Percentiles rank a stretch among this genome's conserved stretches.
Evolutionary conservation across 1,140 invertebrate genomes (phyloP).

Genomic region (Cyphomyrmex costatus): DNA sequence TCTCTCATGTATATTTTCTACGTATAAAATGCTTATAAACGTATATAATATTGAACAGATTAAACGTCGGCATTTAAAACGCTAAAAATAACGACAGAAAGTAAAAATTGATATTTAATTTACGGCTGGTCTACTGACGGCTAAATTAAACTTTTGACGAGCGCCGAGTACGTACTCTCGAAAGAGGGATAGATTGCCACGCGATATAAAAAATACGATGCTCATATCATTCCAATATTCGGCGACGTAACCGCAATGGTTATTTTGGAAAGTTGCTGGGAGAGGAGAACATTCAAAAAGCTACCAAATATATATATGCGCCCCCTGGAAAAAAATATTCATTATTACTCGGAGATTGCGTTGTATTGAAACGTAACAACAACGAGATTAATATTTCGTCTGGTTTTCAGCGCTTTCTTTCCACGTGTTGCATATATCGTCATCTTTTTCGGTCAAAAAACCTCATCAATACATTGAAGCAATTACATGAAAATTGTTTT

Average conservation of each 20-base stretch:
- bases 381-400: conserved; percentile 68
- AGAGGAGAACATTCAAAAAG: conserved; percentile 66
- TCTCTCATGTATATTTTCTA: too few species aligned
- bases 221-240: conserved; percentile 70
- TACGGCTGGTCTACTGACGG: conserved; percentile 17
- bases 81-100: conserved; percentile 11
- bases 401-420: conserved; percentile 49
- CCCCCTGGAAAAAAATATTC: conserved; percentile 68
- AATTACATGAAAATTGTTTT: conserved; percentile 47
- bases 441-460: conserved; percentile 51
- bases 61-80: conserved; percentile 6
- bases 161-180: conserved; percentile 1
- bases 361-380: conserved; percentile 56
- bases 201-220: conserved; percentile 71
- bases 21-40: neutral
- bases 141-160: conserved; percentile 73
- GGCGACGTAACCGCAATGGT: conserved; percentile 56
- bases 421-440: conserved; percentile 54
- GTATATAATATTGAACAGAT: neutral
- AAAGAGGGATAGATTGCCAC: conserved; percentile 36
- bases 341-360: conserved; percentile 72
- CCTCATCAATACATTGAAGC: conserved; percentile 51
- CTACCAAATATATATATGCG: neutral
- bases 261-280: conserved; percentile 71
- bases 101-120: conserved; percentile 71